Percentiles rank a stretch among this genome's conserved stretches.
Evolutionary conservation across 2,113 vertebrate genomes (phyloP).

Genomic region (Macrotis lagotis): DNA sequence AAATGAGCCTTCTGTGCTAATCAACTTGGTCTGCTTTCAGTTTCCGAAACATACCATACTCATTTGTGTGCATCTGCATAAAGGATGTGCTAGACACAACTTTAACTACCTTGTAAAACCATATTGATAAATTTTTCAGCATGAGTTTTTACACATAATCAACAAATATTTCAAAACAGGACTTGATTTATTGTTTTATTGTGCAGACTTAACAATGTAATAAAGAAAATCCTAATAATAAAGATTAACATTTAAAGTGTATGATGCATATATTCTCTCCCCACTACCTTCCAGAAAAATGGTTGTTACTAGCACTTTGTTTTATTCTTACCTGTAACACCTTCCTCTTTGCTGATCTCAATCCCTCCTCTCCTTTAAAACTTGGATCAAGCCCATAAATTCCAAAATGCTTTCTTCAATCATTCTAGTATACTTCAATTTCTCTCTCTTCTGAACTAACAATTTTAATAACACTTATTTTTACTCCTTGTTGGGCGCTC

Average conservation of each 20-base stretch:
- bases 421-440: neutral
- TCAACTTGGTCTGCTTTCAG: neutral
- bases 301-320: neutral
- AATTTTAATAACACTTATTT: neutral
- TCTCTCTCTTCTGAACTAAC: neutral
- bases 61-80: neutral
- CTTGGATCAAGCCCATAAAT: neutral
- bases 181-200: neutral
- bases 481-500: neutral
- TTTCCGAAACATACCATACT: neutral
- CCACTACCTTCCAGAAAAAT: neutral
- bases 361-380: neutral
- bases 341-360: neutral
- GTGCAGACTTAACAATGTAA: neutral
- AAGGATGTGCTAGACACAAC: neutral
- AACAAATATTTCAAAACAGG: too few relatives aligned
- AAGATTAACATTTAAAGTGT: neutral
- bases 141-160: too few relatives aligned
- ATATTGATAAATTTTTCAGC: neutral
- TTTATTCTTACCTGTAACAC: neutral
- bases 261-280: neutral
- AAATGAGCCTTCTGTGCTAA: neutral
- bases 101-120: neutral
- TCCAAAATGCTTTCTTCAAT: neutral
- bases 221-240: neutral